A percentile compares a stretch with the other conserved stretches of the same genome.
Conservation (phyloP, 2,888 invertebrate genomes). For the Microctonus brassicae region DNA sequence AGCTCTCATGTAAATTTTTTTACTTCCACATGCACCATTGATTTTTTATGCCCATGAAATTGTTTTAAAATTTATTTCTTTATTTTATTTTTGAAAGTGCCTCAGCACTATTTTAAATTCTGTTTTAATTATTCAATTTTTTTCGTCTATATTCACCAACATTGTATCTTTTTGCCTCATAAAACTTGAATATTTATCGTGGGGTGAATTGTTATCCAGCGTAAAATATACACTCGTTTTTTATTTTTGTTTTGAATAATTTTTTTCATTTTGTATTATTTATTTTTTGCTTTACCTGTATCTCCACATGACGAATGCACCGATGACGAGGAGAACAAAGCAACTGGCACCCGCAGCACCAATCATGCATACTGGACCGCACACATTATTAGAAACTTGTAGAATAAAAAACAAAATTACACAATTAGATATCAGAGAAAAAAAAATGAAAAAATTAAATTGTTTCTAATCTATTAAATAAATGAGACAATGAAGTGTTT, state of each 20-base stretch:
- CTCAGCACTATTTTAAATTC: constrained; percentile 47
- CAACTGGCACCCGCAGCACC: constrained; percentile 68
- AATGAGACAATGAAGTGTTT: too few relatives aligned
- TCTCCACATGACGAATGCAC: constrained; percentile 59
- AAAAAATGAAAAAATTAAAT: too few relatives aligned
- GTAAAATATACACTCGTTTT: too few relatives aligned
- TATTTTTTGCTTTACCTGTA: constrained; percentile 56
- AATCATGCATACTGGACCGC: constrained; percentile 70
- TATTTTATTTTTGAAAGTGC: background rate
- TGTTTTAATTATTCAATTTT: constrained; percentile 37
- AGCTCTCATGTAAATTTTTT: constrained; percentile 28
- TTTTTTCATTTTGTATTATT: background rate
- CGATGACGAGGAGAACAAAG: constrained; percentile 63
- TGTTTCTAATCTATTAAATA: too few relatives aligned
- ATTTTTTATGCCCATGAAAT: constrained; percentile 33
- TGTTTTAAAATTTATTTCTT: too few relatives aligned
- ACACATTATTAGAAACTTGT: constrained; percentile 58
- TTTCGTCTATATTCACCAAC: background rate
- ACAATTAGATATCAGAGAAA: background rate
- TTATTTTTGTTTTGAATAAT: background rate
- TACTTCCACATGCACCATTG: constrained; percentile 33
- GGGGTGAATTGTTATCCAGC: background rate
- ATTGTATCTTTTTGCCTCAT: constrained; percentile 45
- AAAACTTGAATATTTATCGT: constrained; percentile 1
- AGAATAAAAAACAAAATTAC: too few relatives aligned